Evolutionary conservation across 2,888 invertebrate species (phyloP).

Genomic region (Podotricha telesiphe): DNA sequence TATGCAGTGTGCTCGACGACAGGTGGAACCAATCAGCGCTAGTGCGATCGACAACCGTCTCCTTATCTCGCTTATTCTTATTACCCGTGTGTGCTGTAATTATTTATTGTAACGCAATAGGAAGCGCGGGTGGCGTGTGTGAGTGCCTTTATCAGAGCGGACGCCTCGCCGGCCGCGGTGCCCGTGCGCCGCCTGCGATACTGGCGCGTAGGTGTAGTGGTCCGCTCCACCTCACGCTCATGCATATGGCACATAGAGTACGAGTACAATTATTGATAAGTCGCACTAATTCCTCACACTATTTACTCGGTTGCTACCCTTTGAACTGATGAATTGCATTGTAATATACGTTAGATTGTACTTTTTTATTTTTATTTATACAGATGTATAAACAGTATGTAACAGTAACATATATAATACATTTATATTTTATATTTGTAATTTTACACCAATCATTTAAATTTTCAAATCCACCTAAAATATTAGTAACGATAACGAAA

Average conservation of each 20-base stretch:
- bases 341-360: not conserved
- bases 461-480: too few relatives aligned
- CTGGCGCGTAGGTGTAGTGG: constrained; percentile 67
- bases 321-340: not conserved
- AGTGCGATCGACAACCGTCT: constrained; percentile 57
- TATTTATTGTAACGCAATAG: constrained; percentile 66
- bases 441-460: too few relatives aligned
- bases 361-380: too few relatives aligned
- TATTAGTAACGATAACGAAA: too few relatives aligned
- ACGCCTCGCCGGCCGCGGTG: constrained; percentile 62
- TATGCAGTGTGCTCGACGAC: constrained; percentile 52
- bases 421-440: too few relatives aligned
- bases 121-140: constrained; percentile 58
- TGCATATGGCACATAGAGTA: constrained; percentile 28
- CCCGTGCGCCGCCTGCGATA: constrained; percentile 59
- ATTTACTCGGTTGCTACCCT: not conserved
- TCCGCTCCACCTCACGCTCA: constrained; percentile 64
- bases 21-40: constrained; percentile 72
- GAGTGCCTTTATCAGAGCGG: constrained; percentile 66
- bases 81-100: constrained; percentile 64
- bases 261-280: constrained; percentile 25
- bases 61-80: too few relatives aligned
- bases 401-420: too few relatives aligned
- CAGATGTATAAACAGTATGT: too few relatives aligned
- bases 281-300: constrained; percentile 16